Evolutionary conservation across 2,797 vertebrate genomes (phyloP).

Genomic region (Hydrophis major): DNA sequence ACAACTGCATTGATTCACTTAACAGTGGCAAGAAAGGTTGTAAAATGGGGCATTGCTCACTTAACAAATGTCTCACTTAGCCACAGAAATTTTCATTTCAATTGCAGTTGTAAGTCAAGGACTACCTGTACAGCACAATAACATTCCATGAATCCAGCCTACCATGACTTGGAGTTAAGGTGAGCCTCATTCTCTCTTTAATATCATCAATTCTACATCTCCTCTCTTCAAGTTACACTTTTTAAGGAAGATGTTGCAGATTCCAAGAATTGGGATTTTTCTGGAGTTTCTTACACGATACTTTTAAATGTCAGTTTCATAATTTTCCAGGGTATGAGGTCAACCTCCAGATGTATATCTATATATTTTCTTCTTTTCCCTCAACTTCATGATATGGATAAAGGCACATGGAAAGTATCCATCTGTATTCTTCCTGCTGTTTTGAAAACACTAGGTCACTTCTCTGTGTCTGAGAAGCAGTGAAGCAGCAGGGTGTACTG

Average conservation of each 20-base stretch:
- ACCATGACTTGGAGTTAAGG: background rate
- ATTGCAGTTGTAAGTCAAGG: too few relatives aligned
- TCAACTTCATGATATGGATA: background rate
- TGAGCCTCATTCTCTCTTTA: background rate
- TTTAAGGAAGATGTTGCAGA: background rate
- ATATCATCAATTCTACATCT: background rate
- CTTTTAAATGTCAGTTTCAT: background rate
- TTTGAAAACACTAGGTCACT: background rate
- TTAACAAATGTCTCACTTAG: background rate
- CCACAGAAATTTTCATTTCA: background rate
- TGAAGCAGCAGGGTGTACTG: background rate
- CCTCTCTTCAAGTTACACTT: background rate
- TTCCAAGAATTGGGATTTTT: background rate
- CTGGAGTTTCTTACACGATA: background rate
- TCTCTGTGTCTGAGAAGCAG: background rate
- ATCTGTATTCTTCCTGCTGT: background rate
- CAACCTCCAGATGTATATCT: background rate
- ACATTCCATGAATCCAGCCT: background rate
- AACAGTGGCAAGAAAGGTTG: background rate
- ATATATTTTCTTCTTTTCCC: background rate
- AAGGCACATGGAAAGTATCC: background rate
- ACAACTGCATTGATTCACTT: background rate
- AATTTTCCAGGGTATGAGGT: background rate
- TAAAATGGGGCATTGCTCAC: background rate
- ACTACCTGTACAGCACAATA: background rate